phyloP scores from a whole-genome alignment of 1,140 invertebrate genomes.

The Bombus waltoni region DNA sequence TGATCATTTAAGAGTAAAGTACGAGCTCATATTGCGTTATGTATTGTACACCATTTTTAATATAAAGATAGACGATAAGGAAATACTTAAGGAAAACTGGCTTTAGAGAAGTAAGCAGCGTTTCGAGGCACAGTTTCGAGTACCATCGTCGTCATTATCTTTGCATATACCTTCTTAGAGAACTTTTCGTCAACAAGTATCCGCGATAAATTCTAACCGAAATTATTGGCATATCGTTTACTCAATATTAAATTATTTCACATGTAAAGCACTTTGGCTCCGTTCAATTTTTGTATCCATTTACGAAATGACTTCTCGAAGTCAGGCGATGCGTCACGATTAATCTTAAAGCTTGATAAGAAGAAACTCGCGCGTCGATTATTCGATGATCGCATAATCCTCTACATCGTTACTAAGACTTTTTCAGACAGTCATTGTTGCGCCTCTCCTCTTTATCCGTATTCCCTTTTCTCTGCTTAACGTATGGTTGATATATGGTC shows the following conservation, averaged over 20 bases:
- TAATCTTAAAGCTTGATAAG: not conserved
- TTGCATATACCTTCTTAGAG: not conserved
- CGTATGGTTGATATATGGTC: constrained; percentile 7
- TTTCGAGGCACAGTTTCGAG: not conserved
- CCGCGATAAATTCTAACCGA: not conserved
- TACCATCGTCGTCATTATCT: not conserved
- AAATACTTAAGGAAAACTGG: not conserved
- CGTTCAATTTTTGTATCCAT: not conserved
- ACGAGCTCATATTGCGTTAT: constrained; percentile 8
- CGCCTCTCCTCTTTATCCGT: not conserved
- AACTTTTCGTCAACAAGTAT: not conserved
- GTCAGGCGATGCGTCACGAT: not conserved
- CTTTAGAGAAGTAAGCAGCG: constrained; percentile 11
- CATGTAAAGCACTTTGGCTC: not conserved
- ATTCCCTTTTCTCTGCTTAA: constrained; percentile 4
- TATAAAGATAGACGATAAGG: constrained; percentile 10
- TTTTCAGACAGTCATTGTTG: not conserved
- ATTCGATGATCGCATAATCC: not conserved
- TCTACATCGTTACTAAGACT: not conserved
- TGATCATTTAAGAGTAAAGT: not conserved
- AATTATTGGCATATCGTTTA: too few relatives aligned
- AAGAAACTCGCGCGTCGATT: not conserved
- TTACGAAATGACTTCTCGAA: not conserved
- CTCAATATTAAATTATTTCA: not conserved
- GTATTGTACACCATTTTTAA: constrained; percentile 1